phyloP scores from a whole-genome alignment of 2,888 invertebrate genomes.

The Lapara coniferarum region DNA sequence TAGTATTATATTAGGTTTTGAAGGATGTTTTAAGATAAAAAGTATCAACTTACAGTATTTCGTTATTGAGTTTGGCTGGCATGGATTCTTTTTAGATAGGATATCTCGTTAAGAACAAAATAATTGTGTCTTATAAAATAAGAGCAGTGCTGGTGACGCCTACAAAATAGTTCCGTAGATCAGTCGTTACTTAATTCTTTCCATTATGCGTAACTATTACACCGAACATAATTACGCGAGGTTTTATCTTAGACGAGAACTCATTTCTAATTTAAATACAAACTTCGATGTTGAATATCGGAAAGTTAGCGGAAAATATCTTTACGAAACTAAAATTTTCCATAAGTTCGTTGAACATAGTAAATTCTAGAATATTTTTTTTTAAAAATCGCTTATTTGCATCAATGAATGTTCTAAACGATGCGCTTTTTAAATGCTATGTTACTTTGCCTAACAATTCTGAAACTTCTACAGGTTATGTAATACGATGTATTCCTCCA shows the following conservation, averaged over 20 bases:
- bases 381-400: slow-evolving; percentile 17
- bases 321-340: slow-evolving; percentile 12
- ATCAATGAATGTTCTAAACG: slow-evolving; percentile 11
- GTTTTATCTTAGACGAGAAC: slow-evolving; percentile 42
- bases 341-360: slow-evolving; percentile 1
- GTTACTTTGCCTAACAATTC: neutral
- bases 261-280: slow-evolving; percentile 36
- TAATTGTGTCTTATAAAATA: too few species aligned
- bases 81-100: too few species aligned
- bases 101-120: too few species aligned
- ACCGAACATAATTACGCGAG: slow-evolving; percentile 63
- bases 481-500: neutral
- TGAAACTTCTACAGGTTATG: slow-evolving; percentile 1
- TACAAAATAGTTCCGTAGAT: neutral
- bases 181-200: neutral
- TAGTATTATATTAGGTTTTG: too few species aligned
- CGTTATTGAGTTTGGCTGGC: too few species aligned
- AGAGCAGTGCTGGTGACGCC: too few species aligned
- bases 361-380: slow-evolving; percentile 15
- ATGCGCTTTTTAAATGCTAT: slow-evolving; percentile 9
- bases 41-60: too few species aligned
- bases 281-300: slow-evolving; percentile 37
- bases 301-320: slow-evolving; percentile 32
- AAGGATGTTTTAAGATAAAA: too few species aligned
- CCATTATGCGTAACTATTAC: slow-evolving; percentile 65